These are phyloP conservation scores for Neosalanx taihuensis DNA, from an alignment of 2,797 vertebrate species.

Conservation along the genomic window DNA sequence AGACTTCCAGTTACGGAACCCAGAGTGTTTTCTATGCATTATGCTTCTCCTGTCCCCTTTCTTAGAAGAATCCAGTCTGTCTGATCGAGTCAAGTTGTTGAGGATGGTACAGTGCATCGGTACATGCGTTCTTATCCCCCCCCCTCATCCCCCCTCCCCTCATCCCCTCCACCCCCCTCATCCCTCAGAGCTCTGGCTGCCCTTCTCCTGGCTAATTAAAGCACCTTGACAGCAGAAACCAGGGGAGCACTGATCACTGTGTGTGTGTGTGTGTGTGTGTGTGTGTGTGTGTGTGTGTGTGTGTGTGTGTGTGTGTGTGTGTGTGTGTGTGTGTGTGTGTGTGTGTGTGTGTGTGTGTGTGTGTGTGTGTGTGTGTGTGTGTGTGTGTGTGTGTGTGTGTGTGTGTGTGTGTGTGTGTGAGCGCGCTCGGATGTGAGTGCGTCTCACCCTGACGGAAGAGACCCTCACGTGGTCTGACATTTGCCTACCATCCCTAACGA, in stretches of 20 bases:
- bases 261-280: neutral
- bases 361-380: neutral
- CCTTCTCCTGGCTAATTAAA: slow-evolving; percentile 44
- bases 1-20: slow-evolving; percentile 60
- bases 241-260: neutral
- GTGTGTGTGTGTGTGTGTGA: neutral
- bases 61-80: slow-evolving; percentile 54
- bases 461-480: too few species aligned
- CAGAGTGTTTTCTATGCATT: slow-evolving; percentile 55
- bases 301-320: neutral
- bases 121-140: slow-evolving; percentile 15
- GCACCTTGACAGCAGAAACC: slow-evolving; percentile 19
- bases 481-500: too few species aligned
- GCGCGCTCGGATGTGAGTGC: too few species aligned
- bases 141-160: slow-evolving; percentile 2
- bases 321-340: neutral
- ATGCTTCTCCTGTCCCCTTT: slow-evolving; percentile 45
- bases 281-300: neutral
- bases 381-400: neutral
- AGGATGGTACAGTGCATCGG: slow-evolving; percentile 50
- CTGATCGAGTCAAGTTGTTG: slow-evolving; percentile 55
- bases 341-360: neutral
- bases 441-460: too few species aligned
- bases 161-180: neutral
- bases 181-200: neutral